Evolutionary conservation across 2,797 vertebrate species (phyloP), one percentile per base, ranked within the genome.

Genomic region (Myiothlypis coronata): DNA sequence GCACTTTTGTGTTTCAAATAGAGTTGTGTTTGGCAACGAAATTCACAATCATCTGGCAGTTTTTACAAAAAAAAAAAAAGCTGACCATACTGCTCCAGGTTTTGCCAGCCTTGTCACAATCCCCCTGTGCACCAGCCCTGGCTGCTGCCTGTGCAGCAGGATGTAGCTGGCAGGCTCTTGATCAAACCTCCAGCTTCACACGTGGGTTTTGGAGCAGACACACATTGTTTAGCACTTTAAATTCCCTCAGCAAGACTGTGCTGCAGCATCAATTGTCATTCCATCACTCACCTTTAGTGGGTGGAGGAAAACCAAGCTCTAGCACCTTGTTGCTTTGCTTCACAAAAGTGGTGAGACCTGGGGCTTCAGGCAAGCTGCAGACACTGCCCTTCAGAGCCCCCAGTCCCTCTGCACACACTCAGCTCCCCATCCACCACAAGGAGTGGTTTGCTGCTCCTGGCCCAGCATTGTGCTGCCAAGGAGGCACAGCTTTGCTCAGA

Each of bases 41-140:
- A 94, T 76, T 75, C 56, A 23, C 17, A 49, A 78, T 96, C 92
- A 96, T 94, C 94, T 96, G 91, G 76, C 78, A 71, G 65, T 41
- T 83, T 83, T 94, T 87, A 69, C 12, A 28, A 74, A 83, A 79
- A 83, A 46, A 83, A 46, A 79, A 1, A 1, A 19, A 81, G 70
- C 71, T 92, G 90, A 85, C 94, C 89, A 44, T 60, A 17, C 77
- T 39, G 79, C 86, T 89, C 70, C 90, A 84, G 80, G 52, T 74
- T 93, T 85, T 7, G 8, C 75, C 27, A 16, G 68, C n/a, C 57
- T 50, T 23, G 3, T 92, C 64, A 53, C 61, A 75, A 24, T 15
- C 6, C n/a, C 1, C 2, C 53, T 88, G 49, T 4, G 5, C 61
- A 71, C 16, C 41, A 86, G 57, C 28, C 47, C 81, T 53, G 74